Evolutionary conservation across 2,888 invertebrate genomes (phyloP), one percentile per base, ranked within the genome.

Genomic region (Venustoraphidia nigricollis): DNA sequence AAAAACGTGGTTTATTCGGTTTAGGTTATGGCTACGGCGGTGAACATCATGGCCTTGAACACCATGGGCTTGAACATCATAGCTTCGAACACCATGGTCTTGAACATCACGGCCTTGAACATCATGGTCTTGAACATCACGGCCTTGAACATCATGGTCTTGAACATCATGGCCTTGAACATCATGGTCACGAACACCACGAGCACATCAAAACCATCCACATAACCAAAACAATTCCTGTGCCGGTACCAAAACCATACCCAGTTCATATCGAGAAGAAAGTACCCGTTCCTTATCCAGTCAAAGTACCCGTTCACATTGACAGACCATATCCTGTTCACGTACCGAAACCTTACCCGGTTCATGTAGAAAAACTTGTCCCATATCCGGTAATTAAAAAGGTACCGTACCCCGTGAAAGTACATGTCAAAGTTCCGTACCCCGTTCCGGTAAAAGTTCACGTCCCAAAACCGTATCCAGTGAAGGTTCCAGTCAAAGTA

Each of bases 191-290:
- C 6, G 27, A 27, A 27, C 27, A 27, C 6, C 27, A 27, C 27
- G 27, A 27, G 6, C 27, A 27, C 6, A 6, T 27, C 27, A 78
- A 76, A 65, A 63, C 79, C 38, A 72, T 83, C 43, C 78, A 75
- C 63, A 75, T 81, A 17, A 77, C 75, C 3, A 81, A 81, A 65
- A 79, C 81, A 4, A 70, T 79, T 36, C 79, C 79, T 17, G 72
- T 81, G 44, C 80, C 77, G 59, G 69, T 81, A 41, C 82, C 82
- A 14, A 74, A 81, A 54, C 82, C 82, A 35, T 82, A 81, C 61
- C 81, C 81, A 14, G 27, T 27, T 27, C 27, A 27, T 6, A 27
- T 27, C 27, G 27, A 27, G 27, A 27, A 27, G 27, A 27, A 27
- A 6, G 27, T 27, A 27, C 27, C 27, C 3, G 27, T 27, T 27